Evolutionary conservation across 2,797 vertebrate genomes (phyloP).

Genomic region (Brachyrhaphis roseni): DNA sequence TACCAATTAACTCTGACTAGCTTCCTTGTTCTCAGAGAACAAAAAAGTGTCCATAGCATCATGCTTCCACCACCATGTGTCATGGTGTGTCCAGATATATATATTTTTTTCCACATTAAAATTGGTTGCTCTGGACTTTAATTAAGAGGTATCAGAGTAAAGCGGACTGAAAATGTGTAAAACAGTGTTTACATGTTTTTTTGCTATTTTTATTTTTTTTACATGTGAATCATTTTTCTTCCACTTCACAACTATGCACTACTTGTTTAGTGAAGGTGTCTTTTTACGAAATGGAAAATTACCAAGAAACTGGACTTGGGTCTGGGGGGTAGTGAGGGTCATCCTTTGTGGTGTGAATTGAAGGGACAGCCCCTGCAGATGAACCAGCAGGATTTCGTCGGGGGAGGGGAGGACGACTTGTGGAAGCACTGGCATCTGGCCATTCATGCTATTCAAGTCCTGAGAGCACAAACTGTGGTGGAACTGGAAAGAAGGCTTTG

Average conservation of each 20-base stretch:
- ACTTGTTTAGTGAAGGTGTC: background rate
- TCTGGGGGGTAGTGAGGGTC: background rate
- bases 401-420: constrained; percentile 35
- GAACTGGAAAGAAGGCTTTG: constrained; percentile 27
- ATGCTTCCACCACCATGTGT: too few relatives aligned
- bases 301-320: constrained; percentile 14
- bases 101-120: background rate
- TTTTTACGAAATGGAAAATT: constrained; percentile 16
- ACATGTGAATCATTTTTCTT: background rate
- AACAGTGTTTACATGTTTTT: background rate
- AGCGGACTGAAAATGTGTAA: background rate
- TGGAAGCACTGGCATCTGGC: constrained; percentile 32
- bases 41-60: background rate
- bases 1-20: background rate
- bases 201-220: background rate
- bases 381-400: constrained; percentile 21
- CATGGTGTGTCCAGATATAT: too few relatives aligned
- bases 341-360: constrained; percentile 38
- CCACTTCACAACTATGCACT: background rate
- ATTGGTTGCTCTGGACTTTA: background rate
- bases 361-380: constrained; percentile 36
- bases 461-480: constrained; percentile 24
- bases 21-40: background rate
- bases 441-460: constrained; percentile 22
- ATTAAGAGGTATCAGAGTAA: background rate